Base-by-base conservation (phyloP, 2,888 invertebrate genomes). In the Campopleginae sp. region DNA sequence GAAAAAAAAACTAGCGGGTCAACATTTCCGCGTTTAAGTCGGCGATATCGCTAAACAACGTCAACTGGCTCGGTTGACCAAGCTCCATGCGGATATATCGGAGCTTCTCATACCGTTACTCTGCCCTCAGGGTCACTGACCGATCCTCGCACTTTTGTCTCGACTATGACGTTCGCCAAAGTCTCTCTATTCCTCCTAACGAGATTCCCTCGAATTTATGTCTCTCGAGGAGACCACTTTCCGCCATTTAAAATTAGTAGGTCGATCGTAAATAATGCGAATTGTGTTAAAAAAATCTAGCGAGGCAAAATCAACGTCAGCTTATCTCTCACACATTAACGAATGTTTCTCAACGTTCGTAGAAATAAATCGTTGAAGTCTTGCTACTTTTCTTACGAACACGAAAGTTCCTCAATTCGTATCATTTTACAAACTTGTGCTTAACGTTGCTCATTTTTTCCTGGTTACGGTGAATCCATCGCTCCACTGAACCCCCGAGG, bases 121-220 rank as follows among this genome's bases (percentile, higher is more conserved):
- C 42, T 61, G 76, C 65, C 58, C 82, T 70, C 63, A 46, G 76
- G 76, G 63, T 82, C 82, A 77, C 44, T 48, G 71, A 48, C 82
- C 82, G 31, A 65, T 42, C 48, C 77, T 68, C 48, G 61, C 10
- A 61, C 27, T 76, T 63, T 27, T 68, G 33, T 70, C 63, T 14
- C n/a, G 33, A 51, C 23, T 33, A 48, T 33, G 19, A 63, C 19
- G 27, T 17, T 8, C 19, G 10, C 27, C 10, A 81, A 31, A 23
- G 10, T 27, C 54, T 31, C 17, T 44, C 27, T n/a, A 61, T 44
- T 31, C 27, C 44, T 74, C n/a, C 23, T 27, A 17, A 44, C 44
- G n/a, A 44, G 44, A 74, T 44, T 48, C 6, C 27, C 19, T 46
- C 23, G 31, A 66, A 58, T 58, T 58, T 6, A 58, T 58, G 42